Percentiles rank a stretch among this genome's conserved stretches.
phyloP scores from a whole-genome alignment of 2,888 invertebrate genomes.

The Sminthurinus aureus region DNA sequence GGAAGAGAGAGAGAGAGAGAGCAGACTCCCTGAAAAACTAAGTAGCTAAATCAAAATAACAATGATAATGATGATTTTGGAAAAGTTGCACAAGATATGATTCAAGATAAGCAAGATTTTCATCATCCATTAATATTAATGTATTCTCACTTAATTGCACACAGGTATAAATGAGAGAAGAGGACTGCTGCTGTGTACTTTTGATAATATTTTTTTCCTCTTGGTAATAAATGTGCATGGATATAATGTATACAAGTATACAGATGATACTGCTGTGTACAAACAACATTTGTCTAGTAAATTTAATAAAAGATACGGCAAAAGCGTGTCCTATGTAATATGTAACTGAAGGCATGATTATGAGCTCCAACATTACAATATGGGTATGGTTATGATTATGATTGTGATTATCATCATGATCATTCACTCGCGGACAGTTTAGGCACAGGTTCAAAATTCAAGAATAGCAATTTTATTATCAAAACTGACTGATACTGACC shows the following conservation, averaged over 20 bases:
- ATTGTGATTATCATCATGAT: too few species aligned
- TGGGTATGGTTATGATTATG: too few species aligned
- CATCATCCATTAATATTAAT: constrained; percentile 22
- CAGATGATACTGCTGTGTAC: too few species aligned
- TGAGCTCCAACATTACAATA: too few species aligned
- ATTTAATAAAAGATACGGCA: too few species aligned
- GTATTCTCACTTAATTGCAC: constrained; percentile 20
- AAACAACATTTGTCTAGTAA: too few species aligned
- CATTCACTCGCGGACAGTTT: too few species aligned
- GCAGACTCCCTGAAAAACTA: background rate
- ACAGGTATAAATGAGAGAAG: too few species aligned
- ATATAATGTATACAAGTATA: too few species aligned
- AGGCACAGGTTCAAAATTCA: background rate
- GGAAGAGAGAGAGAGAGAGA: background rate
- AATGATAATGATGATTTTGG: constrained; percentile 11
- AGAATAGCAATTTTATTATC: background rate
- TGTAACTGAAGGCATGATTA: too few species aligned
- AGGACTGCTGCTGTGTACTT: constrained; percentile 6
- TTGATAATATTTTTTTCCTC: background rate
- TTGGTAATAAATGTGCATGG: background rate
- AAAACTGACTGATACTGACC: too few species aligned
- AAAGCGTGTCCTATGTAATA: too few species aligned
- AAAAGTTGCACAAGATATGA: constrained; percentile 21
- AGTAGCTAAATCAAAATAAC: constrained; percentile 16
- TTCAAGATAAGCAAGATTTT: constrained; percentile 1